Evolutionary conservation across 2,113 vertebrate genomes (phyloP).

Genomic region (Picathartes gymnocephalus): DNA sequence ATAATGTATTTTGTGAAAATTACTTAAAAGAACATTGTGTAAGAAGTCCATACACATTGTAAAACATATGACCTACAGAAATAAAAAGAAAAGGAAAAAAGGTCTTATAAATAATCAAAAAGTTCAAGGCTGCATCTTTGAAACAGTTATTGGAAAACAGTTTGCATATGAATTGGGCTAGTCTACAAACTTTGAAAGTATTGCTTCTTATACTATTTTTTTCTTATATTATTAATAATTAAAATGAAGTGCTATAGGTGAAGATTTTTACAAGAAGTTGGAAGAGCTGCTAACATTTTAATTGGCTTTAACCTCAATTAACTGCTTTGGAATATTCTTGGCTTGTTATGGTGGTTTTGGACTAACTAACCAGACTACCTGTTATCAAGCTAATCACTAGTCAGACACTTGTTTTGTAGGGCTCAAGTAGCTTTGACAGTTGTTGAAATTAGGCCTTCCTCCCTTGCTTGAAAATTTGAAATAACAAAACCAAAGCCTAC

Average conservation of each 20-base stretch:
- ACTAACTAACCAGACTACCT: conserved; percentile 6
- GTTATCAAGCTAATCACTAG: conserved; percentile 33
- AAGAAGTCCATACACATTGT: background rate
- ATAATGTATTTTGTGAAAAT: background rate
- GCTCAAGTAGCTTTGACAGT: background rate
- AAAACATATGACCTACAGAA: accelerated
- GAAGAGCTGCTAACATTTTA: background rate
- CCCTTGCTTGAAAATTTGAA: background rate
- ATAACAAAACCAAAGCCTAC: background rate
- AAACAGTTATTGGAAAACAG: background rate
- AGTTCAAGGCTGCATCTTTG: background rate
- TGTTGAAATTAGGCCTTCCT: conserved; percentile 32
- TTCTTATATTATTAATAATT: conserved; percentile 36
- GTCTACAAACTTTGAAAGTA: background rate
- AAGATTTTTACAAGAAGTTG: background rate
- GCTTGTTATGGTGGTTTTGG: background rate
- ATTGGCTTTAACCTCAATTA: background rate
- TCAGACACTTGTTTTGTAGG: conserved; percentile 9
- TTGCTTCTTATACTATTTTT: conserved; percentile 26
- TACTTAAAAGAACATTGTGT: background rate
- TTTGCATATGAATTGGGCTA: conserved; percentile 13
- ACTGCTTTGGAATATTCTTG: background rate
- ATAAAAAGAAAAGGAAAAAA: background rate
- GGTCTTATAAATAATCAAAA: background rate
- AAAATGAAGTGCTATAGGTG: conserved; percentile 37